Percentiles rank a stretch among this genome's conserved stretches.
phyloP scores from a whole-genome alignment of 2,888 invertebrate genomes.

The Podotricha telesiphe region DNA sequence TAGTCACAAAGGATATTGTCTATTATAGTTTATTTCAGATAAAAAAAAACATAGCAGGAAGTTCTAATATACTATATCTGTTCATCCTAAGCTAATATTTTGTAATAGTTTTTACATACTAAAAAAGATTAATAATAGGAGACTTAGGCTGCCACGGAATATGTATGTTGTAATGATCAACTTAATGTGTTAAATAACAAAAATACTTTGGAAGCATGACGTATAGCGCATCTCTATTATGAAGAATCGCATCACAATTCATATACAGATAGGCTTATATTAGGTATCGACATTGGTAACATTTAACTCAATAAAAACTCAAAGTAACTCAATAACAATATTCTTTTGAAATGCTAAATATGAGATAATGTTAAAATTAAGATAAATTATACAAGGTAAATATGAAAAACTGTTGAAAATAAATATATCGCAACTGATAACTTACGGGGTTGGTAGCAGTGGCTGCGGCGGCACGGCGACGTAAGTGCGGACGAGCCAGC shows the following conservation, averaged over 20 bases:
- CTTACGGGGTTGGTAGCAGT: conserved; percentile 77
- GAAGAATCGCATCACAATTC: not conserved
- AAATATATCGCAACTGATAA: conserved; percentile 35
- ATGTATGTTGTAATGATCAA: not conserved
- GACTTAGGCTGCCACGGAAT: not conserved
- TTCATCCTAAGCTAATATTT: not conserved
- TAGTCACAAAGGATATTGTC: not conserved
- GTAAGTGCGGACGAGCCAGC: conserved; percentile 76
- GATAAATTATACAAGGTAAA: too few species aligned
- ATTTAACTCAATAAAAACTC: too few species aligned
- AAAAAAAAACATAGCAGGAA: not conserved
- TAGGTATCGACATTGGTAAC: too few species aligned
- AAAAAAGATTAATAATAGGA: not conserved
- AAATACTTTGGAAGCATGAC: not conserved
- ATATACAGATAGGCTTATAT: not conserved
- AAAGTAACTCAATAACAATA: too few species aligned
- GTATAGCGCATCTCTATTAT: not conserved
- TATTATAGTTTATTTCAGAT: not conserved
- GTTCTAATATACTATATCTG: not conserved
- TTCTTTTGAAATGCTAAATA: too few species aligned
- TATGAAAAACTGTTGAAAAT: not conserved
- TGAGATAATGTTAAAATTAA: not conserved
- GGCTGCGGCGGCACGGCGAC: conserved; percentile 67
- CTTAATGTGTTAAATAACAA: not conserved
- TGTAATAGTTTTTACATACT: not conserved